Conservation (phyloP, 2,113 vertebrate genomes). For the Trichomycterus rosablanca region DNA sequence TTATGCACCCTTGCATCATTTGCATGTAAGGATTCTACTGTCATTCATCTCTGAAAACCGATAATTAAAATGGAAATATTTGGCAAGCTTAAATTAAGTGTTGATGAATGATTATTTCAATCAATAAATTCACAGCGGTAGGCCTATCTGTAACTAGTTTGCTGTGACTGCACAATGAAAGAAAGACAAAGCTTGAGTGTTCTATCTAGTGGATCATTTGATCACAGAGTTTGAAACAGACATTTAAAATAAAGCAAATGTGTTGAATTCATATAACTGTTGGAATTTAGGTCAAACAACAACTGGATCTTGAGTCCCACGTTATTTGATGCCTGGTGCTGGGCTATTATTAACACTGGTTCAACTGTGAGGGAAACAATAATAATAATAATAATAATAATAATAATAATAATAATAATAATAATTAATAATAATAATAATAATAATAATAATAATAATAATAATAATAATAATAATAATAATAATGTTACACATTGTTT, state of each 20-base stretch:
- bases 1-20: constrained; percentile 30
- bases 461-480: no score
- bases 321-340: constrained; percentile 21
- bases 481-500: no score
- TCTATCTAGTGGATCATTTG: no score
- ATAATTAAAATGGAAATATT: constrained; percentile 72
- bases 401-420: no score
- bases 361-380: constrained; percentile 1
- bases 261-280: neutral
- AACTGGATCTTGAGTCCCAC: constrained; percentile 3
- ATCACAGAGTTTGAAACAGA: neutral
- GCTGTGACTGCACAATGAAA: constrained; percentile 50
- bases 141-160: constrained; percentile 51
- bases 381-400: no score
- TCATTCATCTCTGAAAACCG: constrained; percentile 61
- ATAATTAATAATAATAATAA: no score
- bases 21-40: constrained; percentile 61
- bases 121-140: constrained; percentile 57
- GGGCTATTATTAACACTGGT: constrained; percentile 29
- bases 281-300: constrained; percentile 20
- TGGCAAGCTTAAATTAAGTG: constrained; percentile 69
- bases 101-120: constrained; percentile 65
- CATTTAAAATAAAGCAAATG: neutral
- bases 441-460: no score
- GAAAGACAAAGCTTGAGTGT: constrained; percentile 40